Percentiles rank a stretch among this genome's conserved stretches.
These are phyloP conservation scores for Apeira syringaria DNA, from an alignment of 2,888 invertebrate genomes.

Conservation along the genomic window DNA sequence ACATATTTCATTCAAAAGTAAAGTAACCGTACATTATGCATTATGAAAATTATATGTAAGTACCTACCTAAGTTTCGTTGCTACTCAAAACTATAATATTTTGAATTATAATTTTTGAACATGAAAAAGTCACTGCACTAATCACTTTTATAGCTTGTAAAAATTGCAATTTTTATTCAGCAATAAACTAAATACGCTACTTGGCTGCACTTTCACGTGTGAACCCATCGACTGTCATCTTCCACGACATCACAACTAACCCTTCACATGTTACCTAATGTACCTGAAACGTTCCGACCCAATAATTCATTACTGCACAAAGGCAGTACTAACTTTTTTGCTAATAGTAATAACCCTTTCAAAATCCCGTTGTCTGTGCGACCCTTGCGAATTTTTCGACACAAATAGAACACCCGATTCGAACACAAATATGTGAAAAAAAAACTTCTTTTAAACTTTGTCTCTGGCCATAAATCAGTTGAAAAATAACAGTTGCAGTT, in stretches of 20 bases:
- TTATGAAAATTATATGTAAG: too few relatives aligned
- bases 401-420: slow-evolving; percentile 81
- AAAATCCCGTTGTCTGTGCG: slow-evolving; percentile 60
- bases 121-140: too few relatives aligned
- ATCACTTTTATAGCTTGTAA: too few relatives aligned
- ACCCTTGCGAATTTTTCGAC: slow-evolving; percentile 79
- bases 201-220: slow-evolving; percentile 74
- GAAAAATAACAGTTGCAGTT: slow-evolving; percentile 65
- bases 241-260: slow-evolving; percentile 64
- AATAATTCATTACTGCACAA: slow-evolving; percentile 82
- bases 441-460: slow-evolving; percentile 66
- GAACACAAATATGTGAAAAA: slow-evolving; percentile 78
- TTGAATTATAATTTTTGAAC: too few relatives aligned
- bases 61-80: too few relatives aligned
- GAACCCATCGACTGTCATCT: slow-evolving; percentile 72
- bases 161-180: slow-evolving; percentile 2
- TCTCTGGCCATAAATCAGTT: slow-evolving; percentile 78
- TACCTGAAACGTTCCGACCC: slow-evolving; percentile 82
- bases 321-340: slow-evolving; percentile 69
- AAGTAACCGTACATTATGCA: too few relatives aligned
- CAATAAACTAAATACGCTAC: slow-evolving; percentile 42
- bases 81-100: too few relatives aligned
- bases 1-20: too few relatives aligned
- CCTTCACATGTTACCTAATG: slow-evolving; percentile 78
- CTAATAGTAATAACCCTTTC: slow-evolving; percentile 80